Percentiles rank a stretch among this genome's conserved stretches.
Evolutionary conservation across 2,888 invertebrate species (phyloP).

Genomic region (Euphydryas editha): DNA sequence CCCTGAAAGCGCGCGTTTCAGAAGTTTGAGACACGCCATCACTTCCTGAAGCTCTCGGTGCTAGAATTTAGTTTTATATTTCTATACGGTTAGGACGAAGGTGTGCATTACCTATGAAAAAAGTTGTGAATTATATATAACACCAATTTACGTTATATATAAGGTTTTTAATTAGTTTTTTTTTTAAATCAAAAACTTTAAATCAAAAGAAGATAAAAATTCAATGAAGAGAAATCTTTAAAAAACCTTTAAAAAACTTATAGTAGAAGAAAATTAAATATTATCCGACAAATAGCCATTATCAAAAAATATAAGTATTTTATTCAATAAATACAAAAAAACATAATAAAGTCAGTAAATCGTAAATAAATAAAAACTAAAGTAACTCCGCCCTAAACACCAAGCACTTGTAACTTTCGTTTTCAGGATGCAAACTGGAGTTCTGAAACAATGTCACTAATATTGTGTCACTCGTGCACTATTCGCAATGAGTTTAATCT

Average conservation of each 20-base stretch:
- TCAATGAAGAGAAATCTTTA: too few species aligned
- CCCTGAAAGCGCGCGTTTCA: slow-evolving; percentile 71
- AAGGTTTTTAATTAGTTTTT: neutral
- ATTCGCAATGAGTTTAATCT: neutral
- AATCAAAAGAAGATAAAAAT: neutral
- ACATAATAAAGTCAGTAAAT: neutral
- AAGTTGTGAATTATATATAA: slow-evolving; percentile 6
- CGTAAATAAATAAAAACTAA: neutral
- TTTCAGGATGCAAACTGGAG: slow-evolving; percentile 23
- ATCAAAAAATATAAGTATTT: too few species aligned
- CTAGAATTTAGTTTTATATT: slow-evolving; percentile 52
- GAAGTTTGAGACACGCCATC: slow-evolving; percentile 73
- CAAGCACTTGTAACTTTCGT: slow-evolving; percentile 20
- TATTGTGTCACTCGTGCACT: slow-evolving; percentile 27
- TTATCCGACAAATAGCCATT: too few species aligned
- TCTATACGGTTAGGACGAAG: slow-evolving; percentile 22
- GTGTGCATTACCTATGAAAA: slow-evolving; percentile 14
- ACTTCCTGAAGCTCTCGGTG: slow-evolving; percentile 64
- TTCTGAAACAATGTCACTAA: slow-evolving; percentile 20
- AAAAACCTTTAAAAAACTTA: too few species aligned
- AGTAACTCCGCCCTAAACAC: slow-evolving; percentile 13
- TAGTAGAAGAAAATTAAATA: too few species aligned
- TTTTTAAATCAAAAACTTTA: neutral
- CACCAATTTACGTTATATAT: neutral
- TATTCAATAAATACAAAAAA: neutral